Evolutionary conservation across 2,797 vertebrate genomes (phyloP).

Genomic region (Tolypeutes matacus): DNA sequence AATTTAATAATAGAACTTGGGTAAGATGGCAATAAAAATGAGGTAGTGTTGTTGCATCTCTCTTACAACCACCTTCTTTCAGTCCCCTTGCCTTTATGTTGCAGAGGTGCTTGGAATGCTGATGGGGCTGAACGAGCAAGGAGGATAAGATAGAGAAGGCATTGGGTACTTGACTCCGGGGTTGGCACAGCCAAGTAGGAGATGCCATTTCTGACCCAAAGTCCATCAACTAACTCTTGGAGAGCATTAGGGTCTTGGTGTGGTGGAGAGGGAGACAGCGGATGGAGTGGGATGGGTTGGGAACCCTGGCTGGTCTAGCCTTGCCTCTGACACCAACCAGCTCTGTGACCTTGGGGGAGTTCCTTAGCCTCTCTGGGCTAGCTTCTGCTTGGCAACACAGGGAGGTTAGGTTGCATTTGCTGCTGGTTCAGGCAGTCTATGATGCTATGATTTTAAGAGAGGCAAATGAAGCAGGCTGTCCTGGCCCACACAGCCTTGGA

Average conservation of each 20-base stretch:
- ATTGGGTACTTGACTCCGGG: background rate
- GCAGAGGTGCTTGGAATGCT: conserved; percentile 38
- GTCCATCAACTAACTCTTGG: background rate
- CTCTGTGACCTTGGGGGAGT: background rate
- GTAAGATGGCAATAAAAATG: conserved; percentile 69
- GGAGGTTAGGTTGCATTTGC: background rate
- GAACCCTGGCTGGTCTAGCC: background rate
- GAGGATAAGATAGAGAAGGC: background rate
- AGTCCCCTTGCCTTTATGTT: background rate
- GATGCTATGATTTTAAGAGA: background rate
- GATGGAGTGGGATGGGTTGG: background rate
- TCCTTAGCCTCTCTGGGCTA: background rate
- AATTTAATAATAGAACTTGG: conserved; percentile 77
- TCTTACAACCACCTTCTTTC: conserved; percentile 51
- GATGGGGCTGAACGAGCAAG: background rate
- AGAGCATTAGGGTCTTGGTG: background rate
- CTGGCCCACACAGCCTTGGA: background rate
- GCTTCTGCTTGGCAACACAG: background rate
- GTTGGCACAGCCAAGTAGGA: background rate
- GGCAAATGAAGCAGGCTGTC: background rate
- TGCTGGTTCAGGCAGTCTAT: background rate
- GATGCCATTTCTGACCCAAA: background rate
- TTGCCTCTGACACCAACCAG: background rate
- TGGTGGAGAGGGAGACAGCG: background rate
- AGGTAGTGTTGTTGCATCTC: conserved; percentile 54